Percentiles rank a stretch among this genome's conserved stretches.
phyloP scores from a whole-genome alignment of 2,113 vertebrate species.

The Motacilla alba region DNA sequence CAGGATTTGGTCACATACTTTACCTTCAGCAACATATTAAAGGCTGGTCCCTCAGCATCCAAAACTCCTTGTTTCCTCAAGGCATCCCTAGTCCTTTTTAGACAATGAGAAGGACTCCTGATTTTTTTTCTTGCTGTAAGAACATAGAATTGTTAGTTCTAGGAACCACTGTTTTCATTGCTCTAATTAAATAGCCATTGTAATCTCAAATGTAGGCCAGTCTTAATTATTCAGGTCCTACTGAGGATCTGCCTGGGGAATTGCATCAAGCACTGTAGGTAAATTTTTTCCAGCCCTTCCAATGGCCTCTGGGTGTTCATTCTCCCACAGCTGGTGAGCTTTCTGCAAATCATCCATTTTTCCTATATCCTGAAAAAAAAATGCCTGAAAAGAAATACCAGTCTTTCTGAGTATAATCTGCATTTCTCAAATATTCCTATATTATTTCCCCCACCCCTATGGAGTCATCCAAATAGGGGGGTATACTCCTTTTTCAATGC shows the following conservation, averaged over 20 bases:
- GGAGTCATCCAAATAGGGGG: not conserved
- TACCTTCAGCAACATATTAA: not conserved
- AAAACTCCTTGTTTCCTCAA: not conserved
- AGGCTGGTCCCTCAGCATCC: not conserved
- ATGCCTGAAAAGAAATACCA: not conserved
- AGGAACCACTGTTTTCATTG: not conserved
- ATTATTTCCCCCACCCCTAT: not conserved
- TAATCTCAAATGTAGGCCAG: not conserved
- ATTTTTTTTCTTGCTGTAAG: not conserved
- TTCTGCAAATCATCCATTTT: not conserved
- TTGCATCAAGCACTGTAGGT: not conserved
- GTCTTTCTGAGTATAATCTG: not conserved
- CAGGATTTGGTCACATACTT: not conserved
- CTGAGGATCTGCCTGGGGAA: not conserved
- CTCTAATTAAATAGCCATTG: not conserved
- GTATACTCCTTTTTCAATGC: not conserved
- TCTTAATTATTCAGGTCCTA: not conserved
- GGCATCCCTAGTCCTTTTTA: not conserved
- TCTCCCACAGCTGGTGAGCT: not conserved
- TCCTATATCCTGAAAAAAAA: not conserved
- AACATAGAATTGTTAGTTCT: not conserved
- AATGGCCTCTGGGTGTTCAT: not conserved
- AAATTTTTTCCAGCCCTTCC: not conserved
- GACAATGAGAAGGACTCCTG: not conserved
- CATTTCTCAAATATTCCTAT: not conserved